phyloP scores from a whole-genome alignment of 2,113 vertebrate species.

The Sphyrna mokarran region DNA sequence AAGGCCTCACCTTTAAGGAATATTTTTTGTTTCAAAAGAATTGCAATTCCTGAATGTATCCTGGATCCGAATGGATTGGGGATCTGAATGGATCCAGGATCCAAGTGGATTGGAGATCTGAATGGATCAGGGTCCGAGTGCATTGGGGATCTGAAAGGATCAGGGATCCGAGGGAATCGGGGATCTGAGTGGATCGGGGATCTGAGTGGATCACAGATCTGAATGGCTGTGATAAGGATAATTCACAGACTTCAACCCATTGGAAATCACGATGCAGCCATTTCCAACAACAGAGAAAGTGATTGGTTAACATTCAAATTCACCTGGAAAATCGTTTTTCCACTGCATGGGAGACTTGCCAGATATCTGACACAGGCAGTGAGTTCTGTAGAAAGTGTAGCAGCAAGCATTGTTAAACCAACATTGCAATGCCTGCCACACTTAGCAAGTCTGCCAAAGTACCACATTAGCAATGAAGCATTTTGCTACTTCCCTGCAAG shows the following conservation, averaged over 20 bases:
- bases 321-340: neutral
- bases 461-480: neutral
- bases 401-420: neutral
- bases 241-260: neutral
- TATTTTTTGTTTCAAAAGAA: too few relatives aligned
- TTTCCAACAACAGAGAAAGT: neutral
- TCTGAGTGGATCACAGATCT: too few relatives aligned
- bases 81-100: too few relatives aligned
- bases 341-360: neutral
- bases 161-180: too few relatives aligned
- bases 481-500: neutral
- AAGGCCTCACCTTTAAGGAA: too few relatives aligned
- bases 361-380: neutral
- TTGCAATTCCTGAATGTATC: too few relatives aligned
- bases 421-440: neutral
- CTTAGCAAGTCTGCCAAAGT: neutral
- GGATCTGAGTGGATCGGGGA: too few relatives aligned
- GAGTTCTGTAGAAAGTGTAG: neutral
- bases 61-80: too few relatives aligned
- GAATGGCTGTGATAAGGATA: too few relatives aligned
- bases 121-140: too few relatives aligned
- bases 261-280: neutral
- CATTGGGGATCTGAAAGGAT: too few relatives aligned
- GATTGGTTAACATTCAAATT: neutral
- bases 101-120: too few relatives aligned